Conservation (phyloP, 2,888 invertebrate species). For the Drosophila siamana region DNA sequence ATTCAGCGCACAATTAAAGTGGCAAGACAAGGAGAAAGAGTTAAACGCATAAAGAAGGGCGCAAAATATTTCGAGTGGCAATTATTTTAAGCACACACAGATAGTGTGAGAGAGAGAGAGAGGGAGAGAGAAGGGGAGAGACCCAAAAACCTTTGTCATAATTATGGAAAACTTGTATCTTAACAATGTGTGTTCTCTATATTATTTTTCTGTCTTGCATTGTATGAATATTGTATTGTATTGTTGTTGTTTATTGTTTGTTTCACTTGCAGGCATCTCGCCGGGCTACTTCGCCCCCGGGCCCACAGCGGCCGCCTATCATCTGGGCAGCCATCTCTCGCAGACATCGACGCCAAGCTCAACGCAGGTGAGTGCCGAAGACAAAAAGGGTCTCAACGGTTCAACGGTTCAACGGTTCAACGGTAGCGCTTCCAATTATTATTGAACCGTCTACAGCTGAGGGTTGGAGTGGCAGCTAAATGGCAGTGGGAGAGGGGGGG, state of each 20-base stretch:
- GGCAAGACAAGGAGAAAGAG: conserved; percentile 52
- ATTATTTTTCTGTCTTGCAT: too few species aligned
- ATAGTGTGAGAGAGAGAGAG: too few species aligned
- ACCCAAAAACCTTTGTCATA: conserved; percentile 61
- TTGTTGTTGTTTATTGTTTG: conserved; percentile 12
- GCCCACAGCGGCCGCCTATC: conserved; percentile 85
- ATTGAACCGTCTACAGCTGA: conserved; percentile 25
- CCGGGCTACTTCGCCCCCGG: conserved; percentile 86
- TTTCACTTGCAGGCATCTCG: conserved; percentile 84
- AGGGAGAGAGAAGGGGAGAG: too few species aligned
- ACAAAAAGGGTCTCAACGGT: conserved; percentile 56
- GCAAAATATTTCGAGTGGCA: conserved; percentile 80
- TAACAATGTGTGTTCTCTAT: background rate
- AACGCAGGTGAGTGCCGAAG: conserved; percentile 84
- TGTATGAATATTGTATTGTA: too few species aligned
- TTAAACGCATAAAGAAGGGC: conserved; percentile 62
- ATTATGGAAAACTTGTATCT: conserved; percentile 53
- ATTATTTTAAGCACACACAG: conserved; percentile 72
- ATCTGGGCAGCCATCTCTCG: conserved; percentile 85
- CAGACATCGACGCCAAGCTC: conserved; percentile 84
- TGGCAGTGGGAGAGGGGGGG: background rate
- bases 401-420: too few species aligned
- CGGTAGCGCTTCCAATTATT: conserved; percentile 76
- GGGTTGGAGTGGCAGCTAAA: too few species aligned
- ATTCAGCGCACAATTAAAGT: conserved; percentile 82